Conservation (phyloP, 2,888 invertebrate genomes). For the Paralinhomoeus sp. region DNA sequence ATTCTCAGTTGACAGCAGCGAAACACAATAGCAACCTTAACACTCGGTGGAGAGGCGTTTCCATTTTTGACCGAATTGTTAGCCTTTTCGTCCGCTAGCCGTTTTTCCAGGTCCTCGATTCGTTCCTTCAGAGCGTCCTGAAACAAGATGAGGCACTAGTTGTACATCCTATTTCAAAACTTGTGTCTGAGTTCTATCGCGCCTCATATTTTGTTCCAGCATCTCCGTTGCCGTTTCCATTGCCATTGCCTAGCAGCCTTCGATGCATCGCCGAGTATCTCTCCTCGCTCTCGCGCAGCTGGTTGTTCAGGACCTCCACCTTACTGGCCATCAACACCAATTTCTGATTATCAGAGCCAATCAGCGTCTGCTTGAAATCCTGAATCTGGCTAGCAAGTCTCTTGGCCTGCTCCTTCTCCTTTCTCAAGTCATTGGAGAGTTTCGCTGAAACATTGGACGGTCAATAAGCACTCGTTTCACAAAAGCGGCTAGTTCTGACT, state of each 20-base stretch:
- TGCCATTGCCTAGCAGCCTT: constrained; percentile 8
- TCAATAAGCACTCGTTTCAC: too few species aligned
- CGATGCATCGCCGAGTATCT: constrained; percentile 18
- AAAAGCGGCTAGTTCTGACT: too few species aligned
- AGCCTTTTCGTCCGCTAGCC: constrained; percentile 6
- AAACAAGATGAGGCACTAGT: background rate
- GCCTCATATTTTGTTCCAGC: too few species aligned
- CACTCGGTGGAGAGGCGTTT: too few species aligned
- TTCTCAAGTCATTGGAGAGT: constrained; percentile 5
- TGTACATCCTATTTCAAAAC: background rate
- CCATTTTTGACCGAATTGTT: too few species aligned
- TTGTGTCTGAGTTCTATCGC: too few species aligned
- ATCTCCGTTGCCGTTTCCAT: constrained; percentile 4
- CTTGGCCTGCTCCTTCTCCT: constrained; percentile 7
- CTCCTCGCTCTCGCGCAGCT: constrained; percentile 18
- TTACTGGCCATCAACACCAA: constrained; percentile 21
- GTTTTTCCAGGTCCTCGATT: constrained; percentile 15
- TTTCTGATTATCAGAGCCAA: constrained; percentile 21
- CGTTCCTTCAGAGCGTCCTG: constrained; percentile 17
- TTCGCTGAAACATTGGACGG: too few species aligned
- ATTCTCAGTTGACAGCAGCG: too few species aligned
- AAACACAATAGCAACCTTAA: too few species aligned
- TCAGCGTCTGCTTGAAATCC: constrained; percentile 13
- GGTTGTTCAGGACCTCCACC: constrained; percentile 18
- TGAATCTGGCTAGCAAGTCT: constrained; percentile 9